A percentile compares a stretch with the other conserved stretches of the same genome.
These are phyloP conservation scores for Xiphydria camelus DNA, from an alignment of 2,888 invertebrate genomes.

Conservation along the genomic window DNA sequence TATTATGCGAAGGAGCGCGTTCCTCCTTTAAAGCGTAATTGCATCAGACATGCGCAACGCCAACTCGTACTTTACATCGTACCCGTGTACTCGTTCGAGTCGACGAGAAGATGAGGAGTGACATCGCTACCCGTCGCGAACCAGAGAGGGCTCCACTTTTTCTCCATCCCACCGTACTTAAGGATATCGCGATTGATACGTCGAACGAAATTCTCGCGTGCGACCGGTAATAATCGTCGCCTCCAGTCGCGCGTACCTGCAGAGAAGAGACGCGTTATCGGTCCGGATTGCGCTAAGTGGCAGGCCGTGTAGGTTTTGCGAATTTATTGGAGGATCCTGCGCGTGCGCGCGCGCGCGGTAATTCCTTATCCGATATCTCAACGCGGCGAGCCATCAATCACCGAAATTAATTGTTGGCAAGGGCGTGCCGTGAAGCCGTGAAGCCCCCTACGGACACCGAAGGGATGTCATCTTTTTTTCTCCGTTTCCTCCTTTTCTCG, in stretches of 20 bases:
- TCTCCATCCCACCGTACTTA: too few species aligned
- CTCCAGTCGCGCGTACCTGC: constrained; percentile 5
- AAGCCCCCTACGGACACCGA: too few species aligned
- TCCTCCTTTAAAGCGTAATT: too few species aligned
- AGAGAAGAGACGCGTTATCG: too few species aligned
- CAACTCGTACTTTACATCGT: too few species aligned
- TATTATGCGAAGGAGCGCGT: too few species aligned
- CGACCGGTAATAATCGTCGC: constrained; percentile 10
- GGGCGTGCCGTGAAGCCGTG: constrained; percentile 12
- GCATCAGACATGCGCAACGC: too few species aligned
- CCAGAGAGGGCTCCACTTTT: too few species aligned
- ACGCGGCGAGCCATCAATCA: constrained; percentile 20
- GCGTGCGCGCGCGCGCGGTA: constrained; percentile 9
- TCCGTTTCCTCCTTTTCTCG: not conserved
- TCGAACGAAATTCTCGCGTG: constrained; percentile 22
- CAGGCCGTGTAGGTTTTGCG: constrained; percentile 39
- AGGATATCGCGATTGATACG: constrained; percentile 20
- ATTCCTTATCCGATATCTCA: constrained; percentile 26
- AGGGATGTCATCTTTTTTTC: not conserved
- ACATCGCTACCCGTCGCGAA: too few species aligned
- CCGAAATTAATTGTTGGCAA: constrained; percentile 33
- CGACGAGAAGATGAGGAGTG: too few species aligned
- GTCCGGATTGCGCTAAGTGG: constrained; percentile 39
- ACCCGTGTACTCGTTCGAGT: too few species aligned
- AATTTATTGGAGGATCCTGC: constrained; percentile 43